Evolutionary conservation across 2,797 vertebrate species (phyloP).

Genomic region (Cichlasoma orientale): DNA sequence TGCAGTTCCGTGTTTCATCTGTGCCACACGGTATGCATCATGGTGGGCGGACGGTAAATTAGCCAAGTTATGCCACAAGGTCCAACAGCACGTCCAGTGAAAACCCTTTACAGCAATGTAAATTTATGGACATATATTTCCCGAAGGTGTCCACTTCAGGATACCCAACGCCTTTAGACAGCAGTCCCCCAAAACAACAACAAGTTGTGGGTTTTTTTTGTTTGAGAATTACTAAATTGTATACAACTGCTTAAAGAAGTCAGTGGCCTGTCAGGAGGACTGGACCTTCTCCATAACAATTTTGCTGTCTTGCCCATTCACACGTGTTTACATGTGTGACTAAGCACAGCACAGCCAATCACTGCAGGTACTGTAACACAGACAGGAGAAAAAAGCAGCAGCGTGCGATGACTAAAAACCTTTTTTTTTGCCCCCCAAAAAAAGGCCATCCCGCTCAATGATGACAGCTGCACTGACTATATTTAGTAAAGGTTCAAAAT

Average conservation of each 20-base stretch:
- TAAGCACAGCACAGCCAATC: constrained; percentile 17
- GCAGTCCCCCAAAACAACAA: neutral
- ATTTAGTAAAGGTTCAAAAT: constrained; percentile 25
- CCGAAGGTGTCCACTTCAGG: neutral
- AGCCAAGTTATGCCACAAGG: neutral
- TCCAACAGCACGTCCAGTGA: neutral
- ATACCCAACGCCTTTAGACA: neutral
- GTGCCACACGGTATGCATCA: neutral
- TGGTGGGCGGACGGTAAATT: neutral
- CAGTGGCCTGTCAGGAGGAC: neutral
- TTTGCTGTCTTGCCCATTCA: neutral
- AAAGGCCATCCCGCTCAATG: constrained; percentile 23
- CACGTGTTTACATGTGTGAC: neutral
- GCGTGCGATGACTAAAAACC: constrained; percentile 10
- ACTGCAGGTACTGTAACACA: neutral
- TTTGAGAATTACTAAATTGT: neutral
- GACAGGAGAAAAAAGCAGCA: neutral
- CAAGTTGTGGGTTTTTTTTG: neutral
- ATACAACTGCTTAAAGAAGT: neutral
- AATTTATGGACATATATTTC: neutral
- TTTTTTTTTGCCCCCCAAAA: neutral
- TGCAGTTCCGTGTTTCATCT: neutral
- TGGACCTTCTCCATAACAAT: neutral
- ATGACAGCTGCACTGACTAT: constrained; percentile 34
- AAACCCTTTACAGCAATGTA: neutral